Conservation (phyloP, 1,140 invertebrate genomes). For the Drosophila triauraria region DNA sequence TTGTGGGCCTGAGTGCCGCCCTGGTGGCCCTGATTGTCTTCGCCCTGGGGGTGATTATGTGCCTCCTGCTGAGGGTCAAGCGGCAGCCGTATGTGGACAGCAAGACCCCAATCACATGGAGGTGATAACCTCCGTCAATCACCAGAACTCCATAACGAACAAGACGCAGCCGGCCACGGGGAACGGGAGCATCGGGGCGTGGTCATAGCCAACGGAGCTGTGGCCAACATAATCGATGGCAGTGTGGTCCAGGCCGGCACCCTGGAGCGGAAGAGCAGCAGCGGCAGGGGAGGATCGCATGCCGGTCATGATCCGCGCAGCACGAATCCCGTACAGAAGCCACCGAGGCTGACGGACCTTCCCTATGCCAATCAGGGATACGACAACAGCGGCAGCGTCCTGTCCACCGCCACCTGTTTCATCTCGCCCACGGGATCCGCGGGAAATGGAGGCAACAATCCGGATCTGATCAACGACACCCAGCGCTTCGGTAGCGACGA, state of each 20-base stretch:
- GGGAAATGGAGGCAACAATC: conserved; percentile 89
- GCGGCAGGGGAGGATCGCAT: conserved; percentile 4
- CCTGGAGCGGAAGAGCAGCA: conserved; percentile 75
- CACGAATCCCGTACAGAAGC: conserved; percentile 89
- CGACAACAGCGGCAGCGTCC: conserved; percentile 87
- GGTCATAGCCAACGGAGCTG: conserved; percentile 76
- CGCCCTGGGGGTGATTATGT: conserved; percentile 90
- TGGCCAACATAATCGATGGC: conserved; percentile 72
- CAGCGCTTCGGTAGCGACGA: conserved; percentile 87
- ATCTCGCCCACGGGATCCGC: conserved; percentile 90
- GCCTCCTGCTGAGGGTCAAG: conserved; percentile 90
- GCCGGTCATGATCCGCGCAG: conserved; percentile 85
- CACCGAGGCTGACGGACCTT: conserved; percentile 88
- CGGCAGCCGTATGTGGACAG: conserved; percentile 89
- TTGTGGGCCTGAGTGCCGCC: conserved; percentile 93
- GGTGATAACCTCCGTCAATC: conserved; percentile 88
- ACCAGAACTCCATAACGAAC: conserved; percentile 85
- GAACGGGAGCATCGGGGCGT: conserved; percentile 86
- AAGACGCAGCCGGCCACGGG: conserved; percentile 85
- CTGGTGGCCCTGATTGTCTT: conserved; percentile 92
- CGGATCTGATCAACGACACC: conserved; percentile 93
- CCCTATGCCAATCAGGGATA: conserved; percentile 88
- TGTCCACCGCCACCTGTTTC: conserved; percentile 87
- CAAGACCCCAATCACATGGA: conserved; percentile 91
- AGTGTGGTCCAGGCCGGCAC: conserved; percentile 29